Conservation (phyloP, 2,113 vertebrate genomes). For the Caranx melampygus region DNA sequence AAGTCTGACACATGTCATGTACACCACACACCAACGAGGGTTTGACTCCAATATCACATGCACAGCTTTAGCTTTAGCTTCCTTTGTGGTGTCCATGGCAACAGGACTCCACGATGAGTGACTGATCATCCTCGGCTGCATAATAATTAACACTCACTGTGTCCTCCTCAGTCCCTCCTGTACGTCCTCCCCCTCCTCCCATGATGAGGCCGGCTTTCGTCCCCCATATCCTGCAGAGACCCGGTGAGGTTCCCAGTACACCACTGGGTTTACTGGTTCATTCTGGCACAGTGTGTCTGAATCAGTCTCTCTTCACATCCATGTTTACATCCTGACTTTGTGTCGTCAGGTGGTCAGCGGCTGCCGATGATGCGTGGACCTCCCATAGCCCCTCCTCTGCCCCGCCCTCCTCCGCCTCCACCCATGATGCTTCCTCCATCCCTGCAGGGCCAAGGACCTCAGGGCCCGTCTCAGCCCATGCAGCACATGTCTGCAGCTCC, state of each 20-base stretch:
- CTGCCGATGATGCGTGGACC: constrained; percentile 83
- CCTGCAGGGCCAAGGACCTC: constrained; percentile 77
- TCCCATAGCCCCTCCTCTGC: constrained; percentile 87
- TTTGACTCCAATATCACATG: neutral
- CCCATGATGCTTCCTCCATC: constrained; percentile 90
- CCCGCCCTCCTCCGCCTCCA: constrained; percentile 88
- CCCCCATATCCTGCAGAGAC: constrained; percentile 92
- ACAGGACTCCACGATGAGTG: too few relatives aligned
- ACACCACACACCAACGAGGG: too few relatives aligned
- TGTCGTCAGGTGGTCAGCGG: constrained; percentile 77
- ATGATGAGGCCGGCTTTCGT: constrained; percentile 92
- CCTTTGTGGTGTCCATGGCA: too few relatives aligned
- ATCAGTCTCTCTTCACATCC: too few relatives aligned
- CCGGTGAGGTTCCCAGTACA: constrained; percentile 73
- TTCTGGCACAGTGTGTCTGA: neutral
- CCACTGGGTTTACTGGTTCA: neutral
- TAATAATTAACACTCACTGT: neutral
- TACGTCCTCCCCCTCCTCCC: constrained; percentile 86
- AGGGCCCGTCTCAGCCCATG: constrained; percentile 52
- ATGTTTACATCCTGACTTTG: neutral
- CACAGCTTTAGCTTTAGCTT: too few relatives aligned
- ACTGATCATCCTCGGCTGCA: too few relatives aligned
- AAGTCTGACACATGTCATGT: neutral
- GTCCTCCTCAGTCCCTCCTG: constrained; percentile 81
- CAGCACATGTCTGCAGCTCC: constrained; percentile 72